Conservation (phyloP, 1,140 invertebrate genomes). For the Acyrthosiphon pisum region DNA sequence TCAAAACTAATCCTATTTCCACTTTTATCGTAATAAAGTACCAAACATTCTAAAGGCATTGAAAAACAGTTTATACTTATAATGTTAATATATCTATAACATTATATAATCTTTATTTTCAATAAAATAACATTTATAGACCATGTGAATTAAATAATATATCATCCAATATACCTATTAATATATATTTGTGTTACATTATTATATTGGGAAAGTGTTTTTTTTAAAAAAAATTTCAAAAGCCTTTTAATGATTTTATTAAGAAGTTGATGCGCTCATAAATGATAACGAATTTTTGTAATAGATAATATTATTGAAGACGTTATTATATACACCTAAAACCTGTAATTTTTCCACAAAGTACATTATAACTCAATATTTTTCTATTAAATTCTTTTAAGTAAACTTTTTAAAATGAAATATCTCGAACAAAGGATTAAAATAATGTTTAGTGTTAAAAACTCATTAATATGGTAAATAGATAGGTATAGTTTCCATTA, state of each 20-base stretch:
- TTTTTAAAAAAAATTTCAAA: neutral
- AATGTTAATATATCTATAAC: neutral
- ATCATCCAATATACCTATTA: neutral
- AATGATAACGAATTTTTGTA: neutral
- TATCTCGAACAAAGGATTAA: slow-evolving; percentile 3
- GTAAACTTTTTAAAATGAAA: slow-evolving; percentile 21
- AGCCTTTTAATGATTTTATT: neutral
- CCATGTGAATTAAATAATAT: neutral
- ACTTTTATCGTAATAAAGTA: slow-evolving; percentile 25
- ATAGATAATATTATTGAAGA: neutral
- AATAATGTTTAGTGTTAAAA: slow-evolving; percentile 34
- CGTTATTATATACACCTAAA: neutral
- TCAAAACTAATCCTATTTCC: slow-evolving; percentile 25
- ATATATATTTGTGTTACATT: too few species aligned
- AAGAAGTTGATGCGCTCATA: neutral
- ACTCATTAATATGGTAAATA: slow-evolving; percentile 45
- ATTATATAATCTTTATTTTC: neutral
- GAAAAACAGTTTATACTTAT: neutral
- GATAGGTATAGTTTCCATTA: slow-evolving; percentile 36
- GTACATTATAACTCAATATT: neutral
- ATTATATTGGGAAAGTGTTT: neutral
- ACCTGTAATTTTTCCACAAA: neutral
- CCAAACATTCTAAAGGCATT: neutral
- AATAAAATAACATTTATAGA: neutral
- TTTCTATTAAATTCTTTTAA: slow-evolving; percentile 4